phyloP scores from a whole-genome alignment of 2,888 invertebrate genomes.

The Apamea monoglypha region DNA sequence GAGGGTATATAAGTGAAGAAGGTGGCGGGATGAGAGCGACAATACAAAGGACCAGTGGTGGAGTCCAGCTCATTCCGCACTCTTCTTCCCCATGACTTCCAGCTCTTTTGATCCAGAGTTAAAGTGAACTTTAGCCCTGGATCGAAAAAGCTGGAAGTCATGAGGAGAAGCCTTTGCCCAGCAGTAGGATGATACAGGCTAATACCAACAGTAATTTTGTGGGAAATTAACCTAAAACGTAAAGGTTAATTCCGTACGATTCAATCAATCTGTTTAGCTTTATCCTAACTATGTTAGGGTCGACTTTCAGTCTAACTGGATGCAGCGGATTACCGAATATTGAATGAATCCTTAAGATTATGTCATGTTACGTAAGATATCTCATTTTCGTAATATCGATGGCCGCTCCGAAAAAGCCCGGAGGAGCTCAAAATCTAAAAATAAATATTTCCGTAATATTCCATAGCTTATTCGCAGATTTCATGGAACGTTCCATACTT shows the following conservation, averaged over 20 bases:
- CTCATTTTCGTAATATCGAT: background rate
- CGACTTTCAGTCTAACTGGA: background rate
- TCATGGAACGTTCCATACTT: background rate
- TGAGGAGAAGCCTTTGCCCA: too few species aligned
- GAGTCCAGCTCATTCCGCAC: too few species aligned
- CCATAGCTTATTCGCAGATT: background rate
- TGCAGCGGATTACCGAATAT: background rate
- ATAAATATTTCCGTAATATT: conserved; percentile 5
- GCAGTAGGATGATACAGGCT: too few species aligned
- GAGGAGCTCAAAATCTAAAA: conserved; percentile 14
- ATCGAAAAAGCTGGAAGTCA: too few species aligned
- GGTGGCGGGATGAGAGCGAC: too few species aligned
- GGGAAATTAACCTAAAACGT: background rate
- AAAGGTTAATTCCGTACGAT: too few species aligned
- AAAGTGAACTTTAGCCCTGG: too few species aligned
- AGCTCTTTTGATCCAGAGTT: too few species aligned
- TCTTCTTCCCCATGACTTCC: too few species aligned
- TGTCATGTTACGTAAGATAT: background rate
- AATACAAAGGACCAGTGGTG: too few species aligned
- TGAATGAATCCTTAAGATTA: background rate
- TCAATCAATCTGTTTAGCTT: background rate
- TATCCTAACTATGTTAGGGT: background rate
- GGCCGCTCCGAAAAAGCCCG: background rate
- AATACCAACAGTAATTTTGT: background rate
- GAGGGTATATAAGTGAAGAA: background rate